A percentile compares a stretch with the other conserved stretches of the same genome.
These are phyloP conservation scores for Acridotheres tristis DNA, from an alignment of 2,797 vertebrate species.

Conservation along the genomic window DNA sequence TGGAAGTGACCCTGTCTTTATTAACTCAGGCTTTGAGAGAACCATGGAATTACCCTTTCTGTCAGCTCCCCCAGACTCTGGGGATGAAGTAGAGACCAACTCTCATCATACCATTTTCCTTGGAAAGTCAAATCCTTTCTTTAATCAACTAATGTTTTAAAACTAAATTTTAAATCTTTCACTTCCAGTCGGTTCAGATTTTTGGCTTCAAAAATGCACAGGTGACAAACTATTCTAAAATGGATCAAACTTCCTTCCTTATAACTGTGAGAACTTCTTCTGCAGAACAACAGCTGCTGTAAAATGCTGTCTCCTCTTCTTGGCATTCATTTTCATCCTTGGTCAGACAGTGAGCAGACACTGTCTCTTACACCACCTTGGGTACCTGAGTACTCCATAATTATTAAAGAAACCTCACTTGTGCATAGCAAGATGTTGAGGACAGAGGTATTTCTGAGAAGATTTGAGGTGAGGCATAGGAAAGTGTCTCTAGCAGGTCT, in stretches of 20 bases:
- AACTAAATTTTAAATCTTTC: neutral
- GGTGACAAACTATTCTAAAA: neutral
- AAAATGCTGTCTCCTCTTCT: neutral
- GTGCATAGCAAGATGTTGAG: neutral
- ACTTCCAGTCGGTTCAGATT: neutral
- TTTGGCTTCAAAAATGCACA: neutral
- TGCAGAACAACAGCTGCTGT: neutral
- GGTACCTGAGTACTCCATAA: neutral
- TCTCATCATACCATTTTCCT: neutral
- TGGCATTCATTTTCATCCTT: neutral
- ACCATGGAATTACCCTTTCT: neutral
- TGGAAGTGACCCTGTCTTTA: conserved; percentile 45
- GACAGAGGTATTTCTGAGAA: neutral
- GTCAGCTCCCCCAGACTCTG: neutral
- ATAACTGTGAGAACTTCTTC: neutral
- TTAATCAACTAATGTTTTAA: neutral
- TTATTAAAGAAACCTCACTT: neutral
- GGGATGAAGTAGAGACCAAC: neutral
- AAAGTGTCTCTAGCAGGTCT: neutral
- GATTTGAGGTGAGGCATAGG: neutral
- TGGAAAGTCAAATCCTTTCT: neutral
- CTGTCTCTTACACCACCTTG: neutral
- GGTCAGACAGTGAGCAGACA: neutral
- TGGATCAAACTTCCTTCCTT: neutral
- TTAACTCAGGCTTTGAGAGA: conserved; percentile 9